phyloP scores from a whole-genome alignment of 2,113 vertebrate genomes.

The Triplophysa dalaica region DNA sequence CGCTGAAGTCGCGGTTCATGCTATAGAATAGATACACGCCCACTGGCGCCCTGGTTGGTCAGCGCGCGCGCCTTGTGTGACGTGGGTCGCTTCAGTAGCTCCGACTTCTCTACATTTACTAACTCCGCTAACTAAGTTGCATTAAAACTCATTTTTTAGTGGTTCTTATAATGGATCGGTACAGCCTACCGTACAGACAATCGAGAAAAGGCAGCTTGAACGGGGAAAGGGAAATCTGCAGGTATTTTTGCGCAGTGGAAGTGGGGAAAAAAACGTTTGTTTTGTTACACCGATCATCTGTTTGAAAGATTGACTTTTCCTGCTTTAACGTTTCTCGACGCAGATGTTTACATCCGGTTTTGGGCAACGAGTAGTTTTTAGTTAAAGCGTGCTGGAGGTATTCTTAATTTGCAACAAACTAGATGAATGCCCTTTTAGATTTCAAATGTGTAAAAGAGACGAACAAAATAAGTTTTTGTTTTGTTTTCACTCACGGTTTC shows the following conservation, averaged over 20 bases:
- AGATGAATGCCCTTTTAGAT: neutral
- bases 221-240: constrained; percentile 49
- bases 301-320: constrained; percentile 33
- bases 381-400: neutral
- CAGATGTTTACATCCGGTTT: constrained; percentile 51
- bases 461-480: neutral
- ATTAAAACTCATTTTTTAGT: neutral
- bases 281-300: neutral
- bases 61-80: constrained; percentile 24
- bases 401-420: neutral
- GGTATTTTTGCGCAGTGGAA: constrained; percentile 33
- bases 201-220: constrained; percentile 16
- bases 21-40: too few relatives aligned
- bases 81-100: constrained; percentile 6
- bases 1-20: neutral
- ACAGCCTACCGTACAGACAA: constrained; percentile 19
- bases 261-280: neutral
- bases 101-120: constrained; percentile 1
- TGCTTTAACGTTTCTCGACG: constrained; percentile 33
- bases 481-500: neutral
- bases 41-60: constrained; percentile 18
- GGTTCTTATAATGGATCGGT: constrained; percentile 49
- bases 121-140: neutral
- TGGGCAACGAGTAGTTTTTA: constrained; percentile 8
- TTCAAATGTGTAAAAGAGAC: neutral